Evolutionary conservation across 1,140 invertebrate species (phyloP).

Genomic region (Augochlora pura): DNA sequence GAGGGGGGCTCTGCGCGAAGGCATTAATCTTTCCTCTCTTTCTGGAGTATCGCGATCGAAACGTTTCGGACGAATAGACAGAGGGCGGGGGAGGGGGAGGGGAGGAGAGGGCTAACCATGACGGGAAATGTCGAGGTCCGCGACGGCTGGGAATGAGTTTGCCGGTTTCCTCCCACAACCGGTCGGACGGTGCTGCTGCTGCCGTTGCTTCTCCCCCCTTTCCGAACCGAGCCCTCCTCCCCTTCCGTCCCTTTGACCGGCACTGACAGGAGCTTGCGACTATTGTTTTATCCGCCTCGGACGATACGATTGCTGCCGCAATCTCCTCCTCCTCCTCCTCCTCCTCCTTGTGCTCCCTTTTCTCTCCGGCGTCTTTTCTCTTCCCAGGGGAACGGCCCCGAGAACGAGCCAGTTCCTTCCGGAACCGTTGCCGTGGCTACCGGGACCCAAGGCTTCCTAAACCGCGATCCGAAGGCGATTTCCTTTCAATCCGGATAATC

Average conservation of each 20-base stretch:
- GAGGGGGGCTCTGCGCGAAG: slow-evolving; percentile 18
- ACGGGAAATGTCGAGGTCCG: slow-evolving; percentile 73
- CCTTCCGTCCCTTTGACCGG: slow-evolving; percentile 38
- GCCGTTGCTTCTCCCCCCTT: no score
- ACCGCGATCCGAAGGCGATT: no score
- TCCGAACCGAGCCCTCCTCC: slow-evolving; percentile 17
- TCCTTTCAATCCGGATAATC: no score
- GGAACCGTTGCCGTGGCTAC: no score
- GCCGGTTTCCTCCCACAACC: slow-evolving; percentile 76
- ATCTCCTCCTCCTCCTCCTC: slow-evolving; percentile 14
- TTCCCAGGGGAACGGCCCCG: no score
- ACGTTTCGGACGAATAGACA: slow-evolving; percentile 67
- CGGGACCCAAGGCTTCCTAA: no score
- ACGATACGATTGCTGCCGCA: slow-evolving; percentile 40
- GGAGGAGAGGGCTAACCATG: slow-evolving; percentile 66
- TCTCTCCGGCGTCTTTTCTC: no score
- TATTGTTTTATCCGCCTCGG: slow-evolving; percentile 61
- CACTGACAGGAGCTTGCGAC: slow-evolving; percentile 61
- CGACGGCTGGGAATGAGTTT: slow-evolving; percentile 76
- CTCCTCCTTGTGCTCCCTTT: no score
- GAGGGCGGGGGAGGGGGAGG: no score
- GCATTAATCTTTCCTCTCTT: slow-evolving; percentile 58
- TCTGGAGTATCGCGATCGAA: slow-evolving; percentile 63
- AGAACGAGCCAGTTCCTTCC: no score
- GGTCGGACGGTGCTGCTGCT: slow-evolving; percentile 18